These are phyloP conservation scores for Platerodrilus igneus DNA, from an alignment of 2,888 invertebrate species.

Conservation along the genomic window DNA sequence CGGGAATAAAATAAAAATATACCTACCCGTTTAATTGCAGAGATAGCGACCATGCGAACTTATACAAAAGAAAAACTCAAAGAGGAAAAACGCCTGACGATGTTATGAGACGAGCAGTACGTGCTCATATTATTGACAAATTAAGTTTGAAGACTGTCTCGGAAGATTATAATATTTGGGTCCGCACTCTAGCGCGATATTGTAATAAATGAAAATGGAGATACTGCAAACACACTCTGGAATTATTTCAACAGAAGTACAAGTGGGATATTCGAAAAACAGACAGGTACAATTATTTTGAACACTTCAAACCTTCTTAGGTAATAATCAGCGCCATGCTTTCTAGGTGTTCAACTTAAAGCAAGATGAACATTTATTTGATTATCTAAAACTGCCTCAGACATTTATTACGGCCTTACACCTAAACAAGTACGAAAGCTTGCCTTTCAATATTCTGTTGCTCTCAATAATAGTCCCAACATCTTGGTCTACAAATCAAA, in stretches of 20 bases:
- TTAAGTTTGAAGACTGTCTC: too few relatives aligned
- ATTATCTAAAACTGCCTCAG: constrained; percentile 1
- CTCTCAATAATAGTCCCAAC: constrained; percentile 4
- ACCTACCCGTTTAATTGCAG: too few relatives aligned
- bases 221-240: background rate
- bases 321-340: too few relatives aligned
- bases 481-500: constrained; percentile 4
- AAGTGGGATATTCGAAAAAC: constrained; percentile 1
- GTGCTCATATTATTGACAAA: too few relatives aligned
- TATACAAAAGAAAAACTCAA: too few relatives aligned
- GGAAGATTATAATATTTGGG: too few relatives aligned
- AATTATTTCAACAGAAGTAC: background rate
- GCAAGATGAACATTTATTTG: background rate
- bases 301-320: background rate
- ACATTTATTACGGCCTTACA: constrained; percentile 5
- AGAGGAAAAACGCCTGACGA: too few relatives aligned
- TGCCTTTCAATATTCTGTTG: constrained; percentile 1
- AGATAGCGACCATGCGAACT: too few relatives aligned
- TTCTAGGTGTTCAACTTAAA: constrained; percentile 1
- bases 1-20: too few relatives aligned
- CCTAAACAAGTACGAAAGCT: constrained; percentile 1
- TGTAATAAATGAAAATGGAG: constrained; percentile 3
- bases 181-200: constrained; percentile 5
- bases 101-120: too few relatives aligned
- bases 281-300: background rate